Evolutionary conservation across 1,140 invertebrate genomes (phyloP).

Genomic region (Cydia amplana): DNA sequence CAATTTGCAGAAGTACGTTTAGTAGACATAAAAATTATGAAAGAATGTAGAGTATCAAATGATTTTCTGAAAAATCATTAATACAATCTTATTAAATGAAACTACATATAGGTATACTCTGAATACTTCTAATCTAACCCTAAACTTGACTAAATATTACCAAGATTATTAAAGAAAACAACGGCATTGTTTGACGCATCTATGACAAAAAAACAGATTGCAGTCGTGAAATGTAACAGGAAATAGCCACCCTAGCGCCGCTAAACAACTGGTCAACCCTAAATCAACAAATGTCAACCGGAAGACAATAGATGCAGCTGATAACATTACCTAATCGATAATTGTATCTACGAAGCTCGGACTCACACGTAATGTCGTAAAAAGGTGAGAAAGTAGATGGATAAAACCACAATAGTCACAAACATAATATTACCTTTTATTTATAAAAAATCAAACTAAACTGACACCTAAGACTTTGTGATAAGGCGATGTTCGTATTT

Average conservation of each 20-base stretch:
- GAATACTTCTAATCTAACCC: no score
- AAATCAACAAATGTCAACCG: conserved; percentile 75
- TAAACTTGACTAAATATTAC: no score
- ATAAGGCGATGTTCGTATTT: conserved; percentile 39
- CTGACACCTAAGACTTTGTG: conserved; percentile 38
- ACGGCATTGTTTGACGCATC: background rate
- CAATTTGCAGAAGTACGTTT: no score
- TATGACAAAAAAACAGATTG: conserved; percentile 37
- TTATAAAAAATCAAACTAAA: conserved; percentile 37
- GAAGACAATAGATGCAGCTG: conserved; percentile 73
- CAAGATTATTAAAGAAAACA: background rate
- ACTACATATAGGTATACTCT: no score
- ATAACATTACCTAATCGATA: conserved; percentile 78
- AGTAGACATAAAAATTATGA: no score
- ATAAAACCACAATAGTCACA: conserved; percentile 65
- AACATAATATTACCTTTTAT: conserved; percentile 24
- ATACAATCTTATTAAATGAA: no score
- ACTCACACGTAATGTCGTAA: conserved; percentile 73
- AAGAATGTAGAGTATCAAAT: no score
- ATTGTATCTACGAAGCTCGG: conserved; percentile 76
- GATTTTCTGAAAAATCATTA: no score
- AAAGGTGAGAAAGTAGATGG: conserved; percentile 77
- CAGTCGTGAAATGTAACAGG: conserved; percentile 48
- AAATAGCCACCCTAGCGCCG: conserved; percentile 54
- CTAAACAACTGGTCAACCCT: conserved; percentile 61